Evolutionary conservation across 2,797 vertebrate species (phyloP), one percentile per base, ranked within the genome.

Genomic region (Cetoscarus ocellatus): DNA sequence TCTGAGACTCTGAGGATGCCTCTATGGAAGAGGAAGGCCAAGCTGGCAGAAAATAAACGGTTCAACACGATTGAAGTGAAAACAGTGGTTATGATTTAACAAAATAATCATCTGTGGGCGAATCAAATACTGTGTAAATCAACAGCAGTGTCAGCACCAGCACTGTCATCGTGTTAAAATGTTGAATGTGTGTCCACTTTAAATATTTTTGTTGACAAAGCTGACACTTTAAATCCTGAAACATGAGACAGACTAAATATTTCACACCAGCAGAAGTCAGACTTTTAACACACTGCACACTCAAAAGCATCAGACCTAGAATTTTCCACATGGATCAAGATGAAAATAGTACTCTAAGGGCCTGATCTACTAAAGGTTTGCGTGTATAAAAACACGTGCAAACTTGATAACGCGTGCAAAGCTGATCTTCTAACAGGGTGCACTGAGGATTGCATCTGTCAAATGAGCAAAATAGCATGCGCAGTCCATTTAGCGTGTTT

Each of bases 1-100:
- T 87, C 73, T 74, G 65, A 79, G 79, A 81, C 77, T 62, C 53
- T 54, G 65, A 82, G 67, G 77, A 80, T 69, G 72, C 75, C 80
- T 82, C 58, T 14, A 45, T 83, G 71, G 63, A 80, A 67, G 63
- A 73, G 47, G 49, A 40, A 55, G 40, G 69, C 83, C 76, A 84
- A 76, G 47, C 54, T 76, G 82, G 76, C 75, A 79, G 60, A 76
- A 58, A 79, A 79, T 61, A 73, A 83, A 80, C 78, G 61, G 35
- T 48, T 78, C 50, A 14, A 9, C 63, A 56, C 50, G 67, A 68
- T 7, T 77, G 49, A 86, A 83, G 61, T 69, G 55, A 84, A 87
- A 85, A 63, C 18, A 15, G 36, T 18, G 42, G 82, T 82, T 66
- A 59, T 71, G 60, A 77, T 78, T 77, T 63, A 49, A 64, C 47